Percentiles rank a stretch among this genome's conserved stretches.
Conservation (phyloP, 2,113 vertebrate species). For the Turdus rufiventris region DNA sequence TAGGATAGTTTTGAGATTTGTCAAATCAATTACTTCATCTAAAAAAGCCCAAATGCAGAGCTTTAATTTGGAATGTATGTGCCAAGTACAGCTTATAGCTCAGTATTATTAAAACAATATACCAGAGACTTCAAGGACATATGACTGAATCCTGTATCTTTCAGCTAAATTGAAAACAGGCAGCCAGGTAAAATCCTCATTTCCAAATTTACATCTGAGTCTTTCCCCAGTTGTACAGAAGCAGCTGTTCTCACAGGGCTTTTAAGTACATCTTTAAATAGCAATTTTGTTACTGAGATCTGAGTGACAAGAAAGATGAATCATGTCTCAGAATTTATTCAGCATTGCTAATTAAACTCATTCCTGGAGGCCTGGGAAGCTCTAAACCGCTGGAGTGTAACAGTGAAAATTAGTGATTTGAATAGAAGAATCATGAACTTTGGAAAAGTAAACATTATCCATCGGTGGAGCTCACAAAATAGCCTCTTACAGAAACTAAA, state of each 20-base stretch:
- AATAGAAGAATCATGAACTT: slow-evolving; percentile 69
- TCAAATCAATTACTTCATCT: slow-evolving; percentile 40
- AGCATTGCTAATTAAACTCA: slow-evolving; percentile 70
- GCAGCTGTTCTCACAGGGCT: background rate
- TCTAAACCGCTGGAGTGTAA: slow-evolving; percentile 58
- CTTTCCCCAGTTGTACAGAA: background rate
- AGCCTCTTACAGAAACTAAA: slow-evolving; percentile 45
- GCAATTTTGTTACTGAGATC: slow-evolving; percentile 36
- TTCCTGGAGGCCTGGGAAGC: slow-evolving; percentile 63
- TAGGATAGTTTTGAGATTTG: slow-evolving; percentile 45
- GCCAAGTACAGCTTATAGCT: slow-evolving; percentile 11
- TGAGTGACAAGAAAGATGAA: slow-evolving; percentile 58
- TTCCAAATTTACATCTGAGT: background rate
- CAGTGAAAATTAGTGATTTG: slow-evolving; percentile 68
- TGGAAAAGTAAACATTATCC: slow-evolving; percentile 71
- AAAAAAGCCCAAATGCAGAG: background rate
- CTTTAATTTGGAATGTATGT: slow-evolving; percentile 23
- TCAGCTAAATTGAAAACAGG: slow-evolving; percentile 30
- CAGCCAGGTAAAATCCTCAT: background rate
- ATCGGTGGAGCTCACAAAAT: slow-evolving; percentile 11
- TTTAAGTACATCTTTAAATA: slow-evolving; percentile 30
- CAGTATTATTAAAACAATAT: slow-evolving; percentile 3
- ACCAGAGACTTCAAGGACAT: background rate
- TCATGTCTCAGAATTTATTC: slow-evolving; percentile 64
- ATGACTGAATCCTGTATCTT: background rate